These are phyloP conservation scores for Leptopilina drosophilae DNA, from an alignment of 2,888 invertebrate species.

Conservation along the genomic window DNA sequence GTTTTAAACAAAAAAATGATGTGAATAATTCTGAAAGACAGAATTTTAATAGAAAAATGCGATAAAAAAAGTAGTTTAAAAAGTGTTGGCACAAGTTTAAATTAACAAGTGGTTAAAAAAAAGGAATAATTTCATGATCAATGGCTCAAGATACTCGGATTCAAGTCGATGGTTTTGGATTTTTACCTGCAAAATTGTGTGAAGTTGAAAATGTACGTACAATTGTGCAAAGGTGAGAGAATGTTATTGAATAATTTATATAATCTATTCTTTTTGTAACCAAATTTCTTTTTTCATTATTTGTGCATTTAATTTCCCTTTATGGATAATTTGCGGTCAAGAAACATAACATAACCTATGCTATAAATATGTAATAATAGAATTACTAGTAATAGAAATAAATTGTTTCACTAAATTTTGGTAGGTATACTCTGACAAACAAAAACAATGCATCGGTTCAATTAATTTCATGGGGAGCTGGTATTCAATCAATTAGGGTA, in stretches of 20 bases:
- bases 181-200: constrained; percentile 50
- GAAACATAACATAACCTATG: too few relatives aligned
- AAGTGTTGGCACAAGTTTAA: not conserved
- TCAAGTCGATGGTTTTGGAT: constrained; percentile 67
- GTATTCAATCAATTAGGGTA: constrained; percentile 78
- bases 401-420: constrained; percentile 63
- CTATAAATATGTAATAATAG: not conserved
- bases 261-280: not conserved
- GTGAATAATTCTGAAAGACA: not conserved
- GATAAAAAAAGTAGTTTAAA: not conserved
- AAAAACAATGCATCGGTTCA: constrained; percentile 74
- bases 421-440: constrained; percentile 78
- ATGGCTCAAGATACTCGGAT: constrained; percentile 47
- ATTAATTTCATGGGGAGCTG: constrained; percentile 79
- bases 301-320: not conserved
- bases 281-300: not conserved
- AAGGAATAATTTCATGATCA: not conserved
- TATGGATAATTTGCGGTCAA: not conserved
- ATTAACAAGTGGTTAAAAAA: not conserved
- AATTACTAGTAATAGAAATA: not conserved
- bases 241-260: not conserved
- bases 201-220: constrained; percentile 45
- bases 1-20: not conserved
- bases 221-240: constrained; percentile 45
- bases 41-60: not conserved